Conservation (phyloP, 2,797 vertebrate genomes). For the Phrynocephalus vlangalii region DNA sequence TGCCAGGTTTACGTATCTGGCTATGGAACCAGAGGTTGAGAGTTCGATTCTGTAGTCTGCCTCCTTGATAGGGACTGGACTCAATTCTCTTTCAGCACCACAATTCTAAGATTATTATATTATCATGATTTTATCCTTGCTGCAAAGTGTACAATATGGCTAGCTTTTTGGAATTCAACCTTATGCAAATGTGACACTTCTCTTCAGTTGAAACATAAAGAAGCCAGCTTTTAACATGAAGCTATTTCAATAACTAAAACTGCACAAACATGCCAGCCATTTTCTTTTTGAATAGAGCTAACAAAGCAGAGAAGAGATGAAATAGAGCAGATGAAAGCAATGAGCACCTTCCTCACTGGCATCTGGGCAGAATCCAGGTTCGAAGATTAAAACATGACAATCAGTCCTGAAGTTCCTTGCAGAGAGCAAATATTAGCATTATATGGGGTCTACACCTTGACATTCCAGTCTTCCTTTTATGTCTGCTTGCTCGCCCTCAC, state of each 20-base stretch:
- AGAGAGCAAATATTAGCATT: constrained; percentile 49
- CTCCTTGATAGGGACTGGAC: too few relatives aligned
- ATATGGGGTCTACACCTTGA: constrained; percentile 7
- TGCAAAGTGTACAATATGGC: background rate
- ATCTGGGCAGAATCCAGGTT: constrained; percentile 34
- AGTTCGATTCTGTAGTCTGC: too few relatives aligned
- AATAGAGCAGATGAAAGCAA: background rate
- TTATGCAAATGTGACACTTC: background rate
- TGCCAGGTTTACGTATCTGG: background rate
- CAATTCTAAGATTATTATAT: too few relatives aligned
- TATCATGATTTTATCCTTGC: too few relatives aligned
- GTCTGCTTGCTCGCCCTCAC: constrained; percentile 42
- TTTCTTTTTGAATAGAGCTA: background rate
- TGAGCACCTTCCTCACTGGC: background rate
- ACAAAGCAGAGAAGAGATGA: background rate
- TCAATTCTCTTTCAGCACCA: too few relatives aligned
- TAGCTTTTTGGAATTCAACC: background rate
- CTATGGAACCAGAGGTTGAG: too few relatives aligned
- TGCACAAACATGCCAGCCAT: background rate
- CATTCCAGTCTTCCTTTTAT: background rate
- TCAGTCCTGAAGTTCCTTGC: constrained; percentile 29
- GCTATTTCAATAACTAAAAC: too few relatives aligned
- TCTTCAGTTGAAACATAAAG: background rate
- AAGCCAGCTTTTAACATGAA: background rate
- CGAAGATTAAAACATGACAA: constrained; percentile 26